Base-by-base conservation (phyloP, 1,140 invertebrate species). In the Stratiolaelaps scimitus region DNA sequence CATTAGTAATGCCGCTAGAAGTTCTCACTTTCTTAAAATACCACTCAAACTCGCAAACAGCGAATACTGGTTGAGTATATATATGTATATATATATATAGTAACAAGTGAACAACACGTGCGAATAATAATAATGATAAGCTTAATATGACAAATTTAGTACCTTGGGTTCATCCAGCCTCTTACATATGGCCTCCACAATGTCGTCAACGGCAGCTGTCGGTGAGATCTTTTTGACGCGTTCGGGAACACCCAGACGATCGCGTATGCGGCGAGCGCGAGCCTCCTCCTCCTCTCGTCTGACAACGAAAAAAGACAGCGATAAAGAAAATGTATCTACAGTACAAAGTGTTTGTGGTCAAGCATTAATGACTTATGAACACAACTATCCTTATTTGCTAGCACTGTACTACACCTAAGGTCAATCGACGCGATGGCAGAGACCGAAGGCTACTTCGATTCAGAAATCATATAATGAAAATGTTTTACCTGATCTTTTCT, bases 141-240 rank as follows among this genome's bases (percentile, higher is more conserved):
- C 34, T 10, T 10, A 40, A 6, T 10, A 6, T 40, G 34, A 40
- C 10, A 4, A 4, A 10, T 40, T 6, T 40, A 40, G 10, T 26
- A 60, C 53, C 34, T 60, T 60, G n/a, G 53, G 53, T 60, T 60
- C 53, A 17, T 60, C 34, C 53, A 60, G 34, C 2, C 53, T 26
- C 23, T 26, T 26, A 26, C 53, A 60, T 1, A 60, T 17, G 15
- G 26, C 53, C 20, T 60, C 1, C 15, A 60, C 53, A 15, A 60
- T 23, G 1, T 60, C 34, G 2, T 60, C 53, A 34, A 10, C 26
- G 2, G 53, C 1, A 4, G 53, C 1, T 20, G 26, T 10, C 1
- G 15, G 15, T 60, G 15, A 26, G 7, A 60, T 17, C 34, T 60
- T 10, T 17, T 60, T 34, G 53, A 60, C 10, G 53, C 17, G 1